Percentiles rank a stretch among this genome's conserved stretches.
These are phyloP conservation scores for Coracopsis vasa DNA, from an alignment of 2,113 vertebrate species.

Conservation along the genomic window DNA sequence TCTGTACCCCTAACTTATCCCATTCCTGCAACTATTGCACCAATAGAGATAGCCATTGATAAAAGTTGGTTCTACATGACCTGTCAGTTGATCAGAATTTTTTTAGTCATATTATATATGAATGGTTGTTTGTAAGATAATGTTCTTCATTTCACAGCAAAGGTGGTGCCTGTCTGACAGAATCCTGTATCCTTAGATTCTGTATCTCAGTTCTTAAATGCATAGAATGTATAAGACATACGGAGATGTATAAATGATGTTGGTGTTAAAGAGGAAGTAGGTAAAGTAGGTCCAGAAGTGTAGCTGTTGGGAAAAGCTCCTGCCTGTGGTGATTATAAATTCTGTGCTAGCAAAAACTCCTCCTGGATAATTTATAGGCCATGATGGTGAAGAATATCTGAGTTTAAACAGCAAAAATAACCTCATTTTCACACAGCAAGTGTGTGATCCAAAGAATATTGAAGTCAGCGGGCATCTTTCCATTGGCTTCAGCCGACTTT, in stretches of 20 bases:
- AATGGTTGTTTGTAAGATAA: not conserved
- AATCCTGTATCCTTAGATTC: not conserved
- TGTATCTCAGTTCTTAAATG: not conserved
- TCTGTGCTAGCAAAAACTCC: not conserved
- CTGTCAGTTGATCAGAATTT: not conserved
- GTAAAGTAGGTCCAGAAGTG: not conserved
- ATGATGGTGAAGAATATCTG: not conserved
- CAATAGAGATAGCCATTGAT: not conserved
- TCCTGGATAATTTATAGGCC: constrained; percentile 1
- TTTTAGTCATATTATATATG: not conserved
- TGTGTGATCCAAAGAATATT: not conserved
- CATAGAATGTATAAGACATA: not conserved
- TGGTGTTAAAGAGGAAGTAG: not conserved
- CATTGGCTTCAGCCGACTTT: constrained; percentile 10
- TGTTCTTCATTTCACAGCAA: not conserved
- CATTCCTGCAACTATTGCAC: not conserved
- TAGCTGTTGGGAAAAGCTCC: not conserved
- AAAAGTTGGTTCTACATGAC: not conserved
- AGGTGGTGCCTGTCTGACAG: not conserved
- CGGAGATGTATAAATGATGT: not conserved
- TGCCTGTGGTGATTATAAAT: not conserved
- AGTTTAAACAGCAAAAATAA: not conserved
- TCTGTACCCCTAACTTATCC: not conserved
- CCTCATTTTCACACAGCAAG: not conserved
- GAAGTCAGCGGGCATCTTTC: not conserved